Percentiles rank a stretch among this genome's conserved stretches.
phyloP scores from a whole-genome alignment of 1,140 invertebrate genomes.

The Arion vulgaris region DNA sequence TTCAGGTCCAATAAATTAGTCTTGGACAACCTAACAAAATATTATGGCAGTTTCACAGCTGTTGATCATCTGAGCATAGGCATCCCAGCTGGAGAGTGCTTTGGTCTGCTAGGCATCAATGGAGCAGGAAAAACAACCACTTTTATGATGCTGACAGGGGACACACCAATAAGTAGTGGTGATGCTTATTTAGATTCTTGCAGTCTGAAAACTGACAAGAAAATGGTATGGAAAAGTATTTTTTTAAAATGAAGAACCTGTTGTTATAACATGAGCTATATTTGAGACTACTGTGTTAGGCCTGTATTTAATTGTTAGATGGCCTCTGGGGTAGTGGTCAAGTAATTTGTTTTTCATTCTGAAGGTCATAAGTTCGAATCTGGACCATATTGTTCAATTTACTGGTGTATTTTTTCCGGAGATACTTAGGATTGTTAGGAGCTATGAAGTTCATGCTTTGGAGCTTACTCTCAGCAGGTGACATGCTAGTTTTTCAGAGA shows the following conservation, averaged over 20 bases:
- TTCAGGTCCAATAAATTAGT: slow-evolving; percentile 34
- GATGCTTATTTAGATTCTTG: slow-evolving; percentile 56
- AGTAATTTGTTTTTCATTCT: too few species aligned
- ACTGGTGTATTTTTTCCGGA: too few species aligned
- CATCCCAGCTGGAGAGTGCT: slow-evolving; percentile 81
- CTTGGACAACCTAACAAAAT: slow-evolving; percentile 74
- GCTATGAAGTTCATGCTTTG: too few species aligned
- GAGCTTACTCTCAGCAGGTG: too few species aligned
- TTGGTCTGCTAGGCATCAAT: slow-evolving; percentile 84
- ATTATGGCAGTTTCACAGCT: slow-evolving; percentile 77
- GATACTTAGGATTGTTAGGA: too few species aligned
- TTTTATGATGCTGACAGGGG: slow-evolving; percentile 68
- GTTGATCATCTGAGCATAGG: slow-evolving; percentile 84
- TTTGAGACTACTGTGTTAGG: too few species aligned
- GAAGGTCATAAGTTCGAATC: too few species aligned
- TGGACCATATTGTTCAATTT: too few species aligned
- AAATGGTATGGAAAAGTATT: slow-evolving; percentile 64
- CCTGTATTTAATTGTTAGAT: too few species aligned
- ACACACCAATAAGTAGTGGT: slow-evolving; percentile 57
- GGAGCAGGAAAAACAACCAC: slow-evolving; percentile 72
- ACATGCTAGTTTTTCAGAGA: too few species aligned
- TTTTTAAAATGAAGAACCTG: background rate
- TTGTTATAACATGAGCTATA: too few species aligned
- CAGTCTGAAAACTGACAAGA: slow-evolving; percentile 68
- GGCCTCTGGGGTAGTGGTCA: too few species aligned